Evolutionary conservation across 2,888 invertebrate genomes (phyloP).

Genomic region (Melangyna quadrimaculata): DNA sequence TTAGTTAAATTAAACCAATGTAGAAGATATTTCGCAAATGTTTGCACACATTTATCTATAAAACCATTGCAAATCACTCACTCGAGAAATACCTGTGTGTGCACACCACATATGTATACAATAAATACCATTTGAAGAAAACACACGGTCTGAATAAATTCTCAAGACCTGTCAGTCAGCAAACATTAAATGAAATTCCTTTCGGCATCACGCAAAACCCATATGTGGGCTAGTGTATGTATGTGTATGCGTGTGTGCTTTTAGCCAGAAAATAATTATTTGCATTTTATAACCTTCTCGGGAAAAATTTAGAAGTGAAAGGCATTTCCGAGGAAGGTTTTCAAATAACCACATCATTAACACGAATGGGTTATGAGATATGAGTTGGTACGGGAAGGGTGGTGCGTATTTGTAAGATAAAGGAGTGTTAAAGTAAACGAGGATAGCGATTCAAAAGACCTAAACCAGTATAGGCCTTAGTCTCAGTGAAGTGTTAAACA

Average conservation of each 20-base stretch:
- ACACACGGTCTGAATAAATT: slow-evolving; percentile 52
- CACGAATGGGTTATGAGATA: neutral
- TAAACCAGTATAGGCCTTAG: neutral
- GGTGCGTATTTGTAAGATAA: too few species aligned
- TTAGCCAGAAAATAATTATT: slow-evolving; percentile 26
- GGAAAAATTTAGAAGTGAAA: slow-evolving; percentile 6
- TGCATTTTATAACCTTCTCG: slow-evolving; percentile 18
- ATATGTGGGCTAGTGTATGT: too few species aligned
- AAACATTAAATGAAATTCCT: slow-evolving; percentile 30
- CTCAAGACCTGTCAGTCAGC: slow-evolving; percentile 33
- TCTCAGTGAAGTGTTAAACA: slow-evolving; percentile 21
- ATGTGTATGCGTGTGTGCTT: neutral
- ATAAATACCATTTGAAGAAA: slow-evolving; percentile 6
- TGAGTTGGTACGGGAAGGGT: neutral
- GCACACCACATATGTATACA: neutral
- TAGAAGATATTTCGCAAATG: neutral
- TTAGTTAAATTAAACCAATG: neutral
- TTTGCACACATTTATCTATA: neutral
- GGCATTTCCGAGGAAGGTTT: slow-evolving; percentile 9
- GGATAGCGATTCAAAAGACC: neutral
- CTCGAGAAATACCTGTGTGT: slow-evolving; percentile 1
- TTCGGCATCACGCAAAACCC: slow-evolving; percentile 4
- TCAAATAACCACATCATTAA: slow-evolving; percentile 40
- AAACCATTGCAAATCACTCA: slow-evolving; percentile 14
- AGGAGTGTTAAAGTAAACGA: neutral